Base-by-base conservation (phyloP, 2,888 invertebrate genomes). In the Nomada ferruginata region DNA sequence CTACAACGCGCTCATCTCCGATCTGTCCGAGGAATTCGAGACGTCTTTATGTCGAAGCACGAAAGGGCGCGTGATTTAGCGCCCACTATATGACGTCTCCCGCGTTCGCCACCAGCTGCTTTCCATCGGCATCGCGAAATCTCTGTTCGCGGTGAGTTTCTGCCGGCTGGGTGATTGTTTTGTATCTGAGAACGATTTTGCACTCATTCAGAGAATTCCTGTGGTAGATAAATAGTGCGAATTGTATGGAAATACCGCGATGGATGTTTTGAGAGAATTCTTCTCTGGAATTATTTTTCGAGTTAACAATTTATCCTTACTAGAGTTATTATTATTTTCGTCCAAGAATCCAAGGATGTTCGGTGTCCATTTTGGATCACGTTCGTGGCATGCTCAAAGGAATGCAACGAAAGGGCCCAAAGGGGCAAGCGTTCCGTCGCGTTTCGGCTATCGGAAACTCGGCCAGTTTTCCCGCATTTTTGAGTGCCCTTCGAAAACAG, bases 21-120 rank as follows among this genome's bases (percentile, higher is more conserved):
- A 68, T 75, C 72, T 63, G 63, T 69, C 74, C 53, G 64, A 52
- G 75, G 78, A 79, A 88, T 77, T 61, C 81, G 47, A 71, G 82
- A 88, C 78, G 79, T 88, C 88, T 88, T 88, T 86, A 86, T 87
- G 79, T 71, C 83, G 83, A 85, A 79, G 68, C 70, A 20, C 66
- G 53, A 76, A 76, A 64, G 69, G 20, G 76, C 52, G 20, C 20
- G 72, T 88, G 85, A 88, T 87, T 83, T 87, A 88, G 53, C 64
- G 71, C 36, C 71, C 15, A 23, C 52, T 36, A 13, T 42, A 57
- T 47, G 61, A 20, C 66, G 73, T 75, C 87, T 89, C 87, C 83
- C 71, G 61, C 55, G 60, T 20, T 60, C 50, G 11, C 66, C 26
- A 50, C 74, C 52, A 74, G 73, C 59, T 73, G 73, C 55, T 73